Evolutionary conservation across 2,113 vertebrate species (phyloP), one percentile per base, ranked within the genome.

Genomic region (Gymnogyps californianus): DNA sequence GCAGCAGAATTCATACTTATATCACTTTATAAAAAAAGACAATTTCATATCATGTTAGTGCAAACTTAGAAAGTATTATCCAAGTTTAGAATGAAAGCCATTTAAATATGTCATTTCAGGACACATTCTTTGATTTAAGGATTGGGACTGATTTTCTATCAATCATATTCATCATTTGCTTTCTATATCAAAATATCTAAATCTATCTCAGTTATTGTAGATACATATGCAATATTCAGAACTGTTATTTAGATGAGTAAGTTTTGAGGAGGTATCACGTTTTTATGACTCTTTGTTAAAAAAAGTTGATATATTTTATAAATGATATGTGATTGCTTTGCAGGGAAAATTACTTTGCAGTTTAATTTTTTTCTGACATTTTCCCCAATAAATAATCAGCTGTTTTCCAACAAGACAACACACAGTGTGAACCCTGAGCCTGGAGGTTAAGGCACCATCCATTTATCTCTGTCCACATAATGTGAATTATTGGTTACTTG

Each of bases 381-480:
- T 98, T 95, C 74, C 96, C 83, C 96, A 96, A 96, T 97, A 98
- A 98, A 96, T 96, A 97, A 98, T 97, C 94, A 97, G 90, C 91
- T 95, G 34, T 90, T 97, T 98, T 96, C 91, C 96, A 97, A 93
- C 64, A 94, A 90, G 78, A 95, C 89, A 96, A 91, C 91, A 91
- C 32, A 87, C 11, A 84, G 57, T 83, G 92, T 98, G 94, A 98
- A 96, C 93, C 70, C 90, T 92, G 88, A 97, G 95, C 97, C 96
- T 98, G 94, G 70, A 98, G 95, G 97, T 98, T 97, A 97, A 92
- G 71, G 86, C 91, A 83, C 12, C 71, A 93, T 96, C 86, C 93
- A 98, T 98, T 98, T 98, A 97, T 98, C 96, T 98, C 77, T 98
- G 96, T 95, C 96, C 82, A 96, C 38, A 93, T 95, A 90, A 95